A percentile compares a stretch with the other conserved stretches of the same genome.
Conservation (phyloP, 2,888 invertebrate species). For the Notodonta ziczac region DNA sequence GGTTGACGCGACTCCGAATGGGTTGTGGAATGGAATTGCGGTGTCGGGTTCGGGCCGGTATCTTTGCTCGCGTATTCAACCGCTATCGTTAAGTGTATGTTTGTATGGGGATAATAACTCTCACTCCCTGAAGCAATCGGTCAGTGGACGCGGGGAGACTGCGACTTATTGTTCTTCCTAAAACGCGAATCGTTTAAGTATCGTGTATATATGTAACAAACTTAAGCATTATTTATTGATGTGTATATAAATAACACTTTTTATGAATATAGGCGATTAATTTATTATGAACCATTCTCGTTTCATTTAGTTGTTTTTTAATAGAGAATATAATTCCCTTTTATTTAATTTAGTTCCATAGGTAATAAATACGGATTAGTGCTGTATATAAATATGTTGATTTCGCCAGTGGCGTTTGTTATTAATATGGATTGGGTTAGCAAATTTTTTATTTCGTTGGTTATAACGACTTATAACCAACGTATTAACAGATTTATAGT, state of each 20-base stretch:
- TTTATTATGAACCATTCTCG: conserved; percentile 56
- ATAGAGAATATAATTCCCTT: conserved; percentile 38
- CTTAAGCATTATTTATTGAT: conserved; percentile 44
- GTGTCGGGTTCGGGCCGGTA: conserved; percentile 62
- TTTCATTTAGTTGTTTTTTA: conserved; percentile 53
- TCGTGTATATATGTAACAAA: background rate
- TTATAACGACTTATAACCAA: conserved; percentile 19
- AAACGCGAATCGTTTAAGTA: background rate
- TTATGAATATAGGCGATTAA: conserved; percentile 71
- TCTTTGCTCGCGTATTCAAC: conserved; percentile 50
- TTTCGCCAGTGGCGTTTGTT: conserved; percentile 28
- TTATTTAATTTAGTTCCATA: conserved; percentile 32
- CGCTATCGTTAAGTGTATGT: conserved; percentile 37
- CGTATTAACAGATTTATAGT: conserved; percentile 32
- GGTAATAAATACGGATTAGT: conserved; percentile 36
- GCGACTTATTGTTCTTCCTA: conserved; percentile 76
- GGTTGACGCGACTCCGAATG: conserved; percentile 62
- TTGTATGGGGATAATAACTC: conserved; percentile 75
- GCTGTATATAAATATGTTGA: conserved; percentile 35
- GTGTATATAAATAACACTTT: conserved; percentile 62
- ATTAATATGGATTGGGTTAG: conserved; percentile 14
- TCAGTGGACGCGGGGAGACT: conserved; percentile 54
- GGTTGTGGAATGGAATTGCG: conserved; percentile 59
- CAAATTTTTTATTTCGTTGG: conserved; percentile 22
- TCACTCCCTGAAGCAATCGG: conserved; percentile 56